Base-by-base conservation (phyloP, 2,888 invertebrate genomes). In the Phaonia tiefii region DNA sequence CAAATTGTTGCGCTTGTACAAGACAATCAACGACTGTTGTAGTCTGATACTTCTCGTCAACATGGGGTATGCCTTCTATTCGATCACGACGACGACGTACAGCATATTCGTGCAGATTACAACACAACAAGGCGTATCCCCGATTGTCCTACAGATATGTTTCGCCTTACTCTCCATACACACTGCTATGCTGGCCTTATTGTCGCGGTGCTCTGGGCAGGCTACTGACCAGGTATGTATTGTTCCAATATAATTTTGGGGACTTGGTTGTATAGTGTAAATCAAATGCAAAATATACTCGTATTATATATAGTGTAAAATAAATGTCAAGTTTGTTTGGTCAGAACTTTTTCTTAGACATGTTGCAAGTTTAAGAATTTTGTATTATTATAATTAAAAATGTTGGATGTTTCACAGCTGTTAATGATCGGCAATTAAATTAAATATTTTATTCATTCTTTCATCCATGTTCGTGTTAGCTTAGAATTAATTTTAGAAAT, bases 41-140 rank as follows among this genome's bases (percentile, higher is more conserved):
- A 89, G 88, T 66, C 77, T 89, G 46, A 86, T 89, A 63, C 81
- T 90, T 42, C 88, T 90, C 4, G 86, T 86, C 39, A 89, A 88
- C 74, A 86, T 90, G 86, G 90, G 89, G 1, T 90, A 87, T 73
- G 86, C 88, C 1, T 90, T 90, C 76, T 90, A 90, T 74, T 87
- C 87, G 17, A 89, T 90, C 51, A 90, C 89, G 25, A 88, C 89
- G 31, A 89, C 88, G 31, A 88, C 89, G 13, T 90, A 90, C n/a
- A 88, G 88, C 80, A 85, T 90, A 0, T 90, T 90, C 69, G 87
- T 90, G 1, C 89, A 89, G 79, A 87, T 89, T 31, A 89, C 88
- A 66, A 87, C 86, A 26, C 86, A 86, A 54, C 83, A 84, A 2
- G 60, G 76, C 37, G 82, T 88, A 8, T 88, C 90, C 0, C 11